These are phyloP conservation scores for Protobothrops mucrosquamatus DNA, from an alignment of 2,113 vertebrate genomes.

Conservation along the genomic window DNA sequence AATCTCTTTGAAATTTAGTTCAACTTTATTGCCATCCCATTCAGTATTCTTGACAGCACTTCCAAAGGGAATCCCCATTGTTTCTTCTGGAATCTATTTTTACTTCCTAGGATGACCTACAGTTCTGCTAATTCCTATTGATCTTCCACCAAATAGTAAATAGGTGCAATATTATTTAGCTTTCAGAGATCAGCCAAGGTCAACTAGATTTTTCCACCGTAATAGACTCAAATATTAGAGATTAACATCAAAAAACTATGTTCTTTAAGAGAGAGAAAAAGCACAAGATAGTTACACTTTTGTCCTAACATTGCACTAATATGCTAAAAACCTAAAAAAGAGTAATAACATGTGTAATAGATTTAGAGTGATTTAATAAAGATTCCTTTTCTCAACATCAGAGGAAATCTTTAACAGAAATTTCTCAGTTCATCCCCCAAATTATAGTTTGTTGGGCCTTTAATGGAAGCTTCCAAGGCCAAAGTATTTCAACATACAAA, in stretches of 20 bases:
- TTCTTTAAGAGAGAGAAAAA: background rate
- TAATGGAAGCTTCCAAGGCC: background rate
- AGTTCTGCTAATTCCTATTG: background rate
- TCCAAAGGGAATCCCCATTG: background rate
- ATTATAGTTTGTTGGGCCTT: background rate
- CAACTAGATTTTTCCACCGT: background rate
- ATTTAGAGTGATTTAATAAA: background rate
- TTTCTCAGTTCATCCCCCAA: background rate
- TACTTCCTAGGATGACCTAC: background rate
- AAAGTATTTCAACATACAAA: background rate
- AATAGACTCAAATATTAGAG: background rate
- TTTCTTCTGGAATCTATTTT: background rate
- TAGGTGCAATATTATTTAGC: background rate
- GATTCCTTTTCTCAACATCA: background rate
- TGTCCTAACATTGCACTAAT: background rate
- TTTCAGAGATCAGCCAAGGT: background rate
- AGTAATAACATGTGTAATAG: background rate
- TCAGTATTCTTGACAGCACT: background rate
- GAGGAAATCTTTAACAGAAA: background rate
- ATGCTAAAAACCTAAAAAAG: background rate
- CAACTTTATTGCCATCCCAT: background rate
- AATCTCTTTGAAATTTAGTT: background rate
- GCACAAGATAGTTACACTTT: background rate
- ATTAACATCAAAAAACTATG: background rate
- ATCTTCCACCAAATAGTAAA: background rate